A percentile compares a stretch with the other conserved stretches of the same genome.
Evolutionary conservation across 2,113 vertebrate species (phyloP).

Genomic region (Tinamus guttatus): DNA sequence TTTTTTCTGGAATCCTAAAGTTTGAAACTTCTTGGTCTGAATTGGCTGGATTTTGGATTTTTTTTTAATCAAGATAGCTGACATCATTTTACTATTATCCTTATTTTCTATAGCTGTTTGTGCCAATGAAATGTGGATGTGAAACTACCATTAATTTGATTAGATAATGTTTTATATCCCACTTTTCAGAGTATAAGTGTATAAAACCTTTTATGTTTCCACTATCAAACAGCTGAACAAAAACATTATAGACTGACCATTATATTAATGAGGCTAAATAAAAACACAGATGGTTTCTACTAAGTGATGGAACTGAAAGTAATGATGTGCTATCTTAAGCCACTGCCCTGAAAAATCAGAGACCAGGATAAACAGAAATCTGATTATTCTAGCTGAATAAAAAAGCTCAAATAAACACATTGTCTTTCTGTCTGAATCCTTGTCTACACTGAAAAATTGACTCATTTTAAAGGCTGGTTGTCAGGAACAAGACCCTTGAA

Average conservation of each 20-base stretch:
- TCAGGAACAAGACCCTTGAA: neutral
- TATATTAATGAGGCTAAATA: conserved; percentile 67
- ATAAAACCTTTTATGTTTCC: neutral
- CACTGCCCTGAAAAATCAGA: conserved; percentile 60
- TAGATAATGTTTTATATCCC: neutral
- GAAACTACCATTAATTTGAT: neutral
- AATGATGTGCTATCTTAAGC: conserved; percentile 68
- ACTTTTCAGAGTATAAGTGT: neutral
- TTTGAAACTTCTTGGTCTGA: neutral
- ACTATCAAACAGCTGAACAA: neutral
- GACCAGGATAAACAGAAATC: conserved; percentile 65
- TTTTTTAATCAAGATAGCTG: neutral
- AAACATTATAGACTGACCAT: conserved; percentile 16
- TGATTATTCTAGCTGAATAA: conserved; percentile 64
- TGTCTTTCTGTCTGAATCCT: neutral
- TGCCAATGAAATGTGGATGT: neutral
- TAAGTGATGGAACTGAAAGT: conserved; percentile 59
- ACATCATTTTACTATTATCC: neutral
- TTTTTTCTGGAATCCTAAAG: neutral
- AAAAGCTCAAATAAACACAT: conserved; percentile 39
- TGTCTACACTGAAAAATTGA: neutral
- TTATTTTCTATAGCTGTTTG: neutral
- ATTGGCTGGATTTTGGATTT: rapidly evolving
- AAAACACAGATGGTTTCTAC: conserved; percentile 68
- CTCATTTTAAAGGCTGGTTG: neutral